Evolutionary conservation across 2,888 invertebrate genomes (phyloP), one percentile per base, ranked within the genome.

Genomic region (Abscondita cerata): DNA sequence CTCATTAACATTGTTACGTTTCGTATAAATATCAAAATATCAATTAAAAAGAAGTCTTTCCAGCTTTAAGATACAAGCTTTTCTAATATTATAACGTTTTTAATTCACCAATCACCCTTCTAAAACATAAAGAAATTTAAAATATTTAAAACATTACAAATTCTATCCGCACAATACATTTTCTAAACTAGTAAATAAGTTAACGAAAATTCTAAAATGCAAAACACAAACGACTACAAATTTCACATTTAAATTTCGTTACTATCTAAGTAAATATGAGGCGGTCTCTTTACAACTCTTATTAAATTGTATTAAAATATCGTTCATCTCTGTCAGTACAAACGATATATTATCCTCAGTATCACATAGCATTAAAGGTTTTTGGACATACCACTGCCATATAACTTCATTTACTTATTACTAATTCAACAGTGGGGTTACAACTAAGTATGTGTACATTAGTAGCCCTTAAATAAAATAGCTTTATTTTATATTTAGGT

Each of bases 271-370:
- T 46, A 56, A 57, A 53, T 62, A 53, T 57, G 47, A 62, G 53
- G 53, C 57, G 62, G 50, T 47, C 36, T 59, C 62, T 62, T 62
- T 57, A 54, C 62, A 62, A 34, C 62, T 38, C 62, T 62, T 59
- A 62, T 62, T 62, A 62, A 57, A 62, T 62, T 54, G 62, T 62
- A 62, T 62, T 62, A 62, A 62, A 62, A 62, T 62, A 62, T 58
- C 62, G 62, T 59, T 62, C 54, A 62, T 62, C 59, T 62, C 62
- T 62, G 58, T 62, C 54, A 62, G 62, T 62, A 62, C 58, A 62
- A 62, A 62, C 62, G 62, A 62, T 62, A 62, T 62, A 62, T 62
- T 62, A 62, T 62, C 62, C 62, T 62, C 62, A 62, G 62, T 62
- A 62, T 62, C 62, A 62, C 62, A 62, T 62, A 62, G 62, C 62